Evolutionary conservation across 2,888 invertebrate genomes (phyloP).

Genomic region (Acrobeloides nanus): DNA sequence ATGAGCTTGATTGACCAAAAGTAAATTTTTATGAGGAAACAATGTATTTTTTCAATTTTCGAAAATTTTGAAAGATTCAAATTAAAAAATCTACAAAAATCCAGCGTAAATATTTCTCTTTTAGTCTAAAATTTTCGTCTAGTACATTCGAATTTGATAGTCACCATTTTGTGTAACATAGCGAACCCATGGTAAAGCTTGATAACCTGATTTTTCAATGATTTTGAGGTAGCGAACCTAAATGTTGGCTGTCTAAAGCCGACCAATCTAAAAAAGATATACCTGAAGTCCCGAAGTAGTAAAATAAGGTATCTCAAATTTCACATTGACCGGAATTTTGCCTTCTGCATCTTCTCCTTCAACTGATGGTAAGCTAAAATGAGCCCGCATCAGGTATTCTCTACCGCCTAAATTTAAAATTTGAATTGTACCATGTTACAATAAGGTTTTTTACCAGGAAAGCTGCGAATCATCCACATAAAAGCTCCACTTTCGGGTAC

Average conservation of each 20-base stretch:
- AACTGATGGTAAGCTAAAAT: conserved; percentile 87
- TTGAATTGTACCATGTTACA: not conserved
- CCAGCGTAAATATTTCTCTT: no score
- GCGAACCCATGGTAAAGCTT: conserved; percentile 94
- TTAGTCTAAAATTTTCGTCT: not conserved
- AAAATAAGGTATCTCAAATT: conserved; percentile 97
- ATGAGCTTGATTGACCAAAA: no score
- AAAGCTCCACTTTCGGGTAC: conserved; percentile 92
- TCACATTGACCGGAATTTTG: conserved; percentile 92
- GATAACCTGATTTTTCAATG: conserved; percentile 97
- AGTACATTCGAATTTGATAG: conserved; percentile 76
- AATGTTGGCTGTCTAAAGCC: conserved; percentile 20
- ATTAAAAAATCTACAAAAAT: no score
- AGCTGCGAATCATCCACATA: conserved; percentile 66
- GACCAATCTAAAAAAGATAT: conserved; percentile 1
- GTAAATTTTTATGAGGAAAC: no score
- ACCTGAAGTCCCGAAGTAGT: conserved; percentile 97
- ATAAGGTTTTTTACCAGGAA: conserved; percentile 55
- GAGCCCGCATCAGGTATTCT: conserved; percentile 94
- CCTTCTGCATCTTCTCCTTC: conserved; percentile 87
- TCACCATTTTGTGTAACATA: conserved; percentile 97
- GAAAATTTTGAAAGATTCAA: no score
- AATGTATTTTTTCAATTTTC: no score
- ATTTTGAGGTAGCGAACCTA: conserved; percentile 87
- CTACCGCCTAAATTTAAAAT: conserved; percentile 66